A percentile compares a stretch with the other conserved stretches of the same genome.
Evolutionary conservation across 2,113 vertebrate species (phyloP).

Genomic region (Ornithorhynchus anatinus): DNA sequence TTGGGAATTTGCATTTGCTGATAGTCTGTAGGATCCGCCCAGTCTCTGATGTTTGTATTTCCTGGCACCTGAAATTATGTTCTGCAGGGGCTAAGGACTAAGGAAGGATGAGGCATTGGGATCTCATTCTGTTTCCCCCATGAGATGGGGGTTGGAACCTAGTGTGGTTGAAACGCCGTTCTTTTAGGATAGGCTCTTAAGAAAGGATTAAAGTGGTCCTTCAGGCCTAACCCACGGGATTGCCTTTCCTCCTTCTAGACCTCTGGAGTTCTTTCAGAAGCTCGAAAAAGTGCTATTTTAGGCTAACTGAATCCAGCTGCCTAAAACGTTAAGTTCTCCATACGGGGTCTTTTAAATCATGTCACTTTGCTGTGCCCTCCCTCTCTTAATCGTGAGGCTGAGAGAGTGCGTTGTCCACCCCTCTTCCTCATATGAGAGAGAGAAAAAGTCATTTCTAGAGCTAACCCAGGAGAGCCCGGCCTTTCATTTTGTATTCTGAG

Average conservation of each 20-base stretch:
- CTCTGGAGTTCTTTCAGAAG: not conserved
- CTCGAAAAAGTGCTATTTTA: conserved; percentile 2
- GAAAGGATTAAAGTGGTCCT: conserved; percentile 11
- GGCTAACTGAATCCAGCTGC: conserved; percentile 25
- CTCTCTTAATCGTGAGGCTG: conserved; percentile 41
- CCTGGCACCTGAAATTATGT: not conserved
- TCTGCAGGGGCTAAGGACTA: not conserved
- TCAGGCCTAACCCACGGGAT: not conserved
- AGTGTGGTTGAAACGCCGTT: not conserved
- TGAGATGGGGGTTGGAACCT: not conserved
- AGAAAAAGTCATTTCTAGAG: conserved; percentile 77
- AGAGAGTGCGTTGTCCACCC: conserved; percentile 53
- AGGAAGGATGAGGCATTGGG: not conserved
- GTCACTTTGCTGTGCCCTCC: conserved; percentile 42
- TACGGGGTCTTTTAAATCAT: conserved; percentile 41
- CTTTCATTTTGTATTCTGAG: conserved; percentile 90
- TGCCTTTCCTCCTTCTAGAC: not conserved
- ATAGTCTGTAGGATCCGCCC: conserved; percentile 46
- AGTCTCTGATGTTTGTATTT: no score
- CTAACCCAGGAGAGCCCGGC: conserved; percentile 75
- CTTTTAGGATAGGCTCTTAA: not conserved
- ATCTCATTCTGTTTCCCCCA: not conserved
- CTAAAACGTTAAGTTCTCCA: conserved; percentile 7
- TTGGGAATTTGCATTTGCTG: conserved; percentile 59
- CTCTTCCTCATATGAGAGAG: conserved; percentile 58